Evolutionary conservation across 1,140 invertebrate genomes (phyloP).

Genomic region (Drosophila kikkawai): DNA sequence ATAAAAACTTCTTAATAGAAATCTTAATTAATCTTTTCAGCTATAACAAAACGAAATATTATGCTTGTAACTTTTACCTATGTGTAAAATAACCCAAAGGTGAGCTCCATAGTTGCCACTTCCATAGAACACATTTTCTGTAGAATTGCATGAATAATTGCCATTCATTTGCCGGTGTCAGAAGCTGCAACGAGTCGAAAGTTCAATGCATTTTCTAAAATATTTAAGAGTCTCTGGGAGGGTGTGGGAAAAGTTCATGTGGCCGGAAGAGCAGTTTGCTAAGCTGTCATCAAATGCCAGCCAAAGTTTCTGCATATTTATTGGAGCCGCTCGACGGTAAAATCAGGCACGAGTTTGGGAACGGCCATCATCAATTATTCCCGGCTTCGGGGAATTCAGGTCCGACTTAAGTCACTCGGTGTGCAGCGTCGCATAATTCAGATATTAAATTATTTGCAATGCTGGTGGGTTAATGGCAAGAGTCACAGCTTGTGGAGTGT

Average conservation of each 20-base stretch:
- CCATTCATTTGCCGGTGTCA: slow-evolving; percentile 29
- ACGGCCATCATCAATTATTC: slow-evolving; percentile 39
- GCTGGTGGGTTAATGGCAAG: slow-evolving; percentile 46
- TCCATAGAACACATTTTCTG: slow-evolving; percentile 3
- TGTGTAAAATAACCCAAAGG: neutral
- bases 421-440: slow-evolving; percentile 49
- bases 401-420: slow-evolving; percentile 46
- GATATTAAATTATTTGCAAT: slow-evolving; percentile 51
- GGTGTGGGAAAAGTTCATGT: neutral
- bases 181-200: slow-evolving; percentile 16
- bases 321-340: slow-evolving; percentile 19
- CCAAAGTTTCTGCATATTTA: slow-evolving; percentile 45
- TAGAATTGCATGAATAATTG: slow-evolving; percentile 30
- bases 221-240: slow-evolving; percentile 24
- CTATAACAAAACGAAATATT: neutral
- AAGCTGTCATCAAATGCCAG: slow-evolving; percentile 23
- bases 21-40: neutral
- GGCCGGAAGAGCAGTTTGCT: slow-evolving; percentile 16
- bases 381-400: slow-evolving; percentile 17
- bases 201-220: slow-evolving; percentile 37
- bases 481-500: slow-evolving; percentile 40
- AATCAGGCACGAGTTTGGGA: slow-evolving; percentile 12
- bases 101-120: slow-evolving; percentile 1
- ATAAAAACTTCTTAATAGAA: neutral
- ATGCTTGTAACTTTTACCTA: neutral